A percentile compares a stretch with the other conserved stretches of the same genome.
phyloP scores from a whole-genome alignment of 2,888 invertebrate genomes.

The Blomia tropicalis region DNA sequence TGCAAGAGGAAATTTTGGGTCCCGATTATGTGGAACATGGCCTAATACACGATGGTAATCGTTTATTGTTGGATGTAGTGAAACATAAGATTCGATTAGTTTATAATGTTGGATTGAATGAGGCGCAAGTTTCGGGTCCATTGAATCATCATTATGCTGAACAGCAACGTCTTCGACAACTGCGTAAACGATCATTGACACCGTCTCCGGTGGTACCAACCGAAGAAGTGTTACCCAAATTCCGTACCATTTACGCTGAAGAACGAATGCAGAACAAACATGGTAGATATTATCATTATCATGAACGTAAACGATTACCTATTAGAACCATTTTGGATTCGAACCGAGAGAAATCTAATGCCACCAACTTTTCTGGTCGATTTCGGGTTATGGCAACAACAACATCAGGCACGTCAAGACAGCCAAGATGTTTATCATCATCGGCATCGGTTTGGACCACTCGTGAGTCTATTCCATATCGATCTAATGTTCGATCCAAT shows the following conservation, averaged over 20 bases:
- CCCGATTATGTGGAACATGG: slow-evolving; percentile 76
- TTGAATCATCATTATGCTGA: not conserved
- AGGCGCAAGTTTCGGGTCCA: not conserved
- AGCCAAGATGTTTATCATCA: too few relatives aligned
- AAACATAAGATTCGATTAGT: slow-evolving; percentile 6
- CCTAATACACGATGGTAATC: slow-evolving; percentile 46
- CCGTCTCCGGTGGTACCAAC: not conserved
- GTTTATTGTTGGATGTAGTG: slow-evolving; percentile 11
- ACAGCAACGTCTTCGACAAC: not conserved
- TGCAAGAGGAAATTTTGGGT: slow-evolving; percentile 67
- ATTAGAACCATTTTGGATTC: not conserved
- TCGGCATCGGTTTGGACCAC: not conserved
- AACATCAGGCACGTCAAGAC: too few relatives aligned
- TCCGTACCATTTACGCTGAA: not conserved
- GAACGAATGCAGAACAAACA: not conserved
- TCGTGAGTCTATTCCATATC: too few relatives aligned
- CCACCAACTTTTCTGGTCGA: too few relatives aligned
- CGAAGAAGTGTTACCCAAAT: not conserved
- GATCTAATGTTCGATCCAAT: too few relatives aligned
- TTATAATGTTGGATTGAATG: not conserved
- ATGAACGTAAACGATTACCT: not conserved
- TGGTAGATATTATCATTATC: not conserved
- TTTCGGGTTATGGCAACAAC: too few relatives aligned
- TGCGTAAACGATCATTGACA: not conserved
- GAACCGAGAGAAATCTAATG: too few relatives aligned